Evolutionary conservation across 2,888 invertebrate species (phyloP).

Genomic region (Drosophila flavopinicola): DNA sequence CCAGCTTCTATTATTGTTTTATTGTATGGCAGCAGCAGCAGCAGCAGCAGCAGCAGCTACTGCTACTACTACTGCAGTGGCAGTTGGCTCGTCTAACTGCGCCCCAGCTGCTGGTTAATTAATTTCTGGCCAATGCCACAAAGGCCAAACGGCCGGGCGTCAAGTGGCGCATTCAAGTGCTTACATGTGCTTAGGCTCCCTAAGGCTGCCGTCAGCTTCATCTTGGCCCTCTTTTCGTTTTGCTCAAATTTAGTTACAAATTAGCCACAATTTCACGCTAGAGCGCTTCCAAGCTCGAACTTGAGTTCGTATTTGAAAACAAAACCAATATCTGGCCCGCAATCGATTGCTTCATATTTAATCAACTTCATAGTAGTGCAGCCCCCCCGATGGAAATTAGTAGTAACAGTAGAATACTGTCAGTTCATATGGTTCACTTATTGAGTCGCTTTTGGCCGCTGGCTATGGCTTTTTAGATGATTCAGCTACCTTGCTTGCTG

Average conservation of each 20-base stretch:
- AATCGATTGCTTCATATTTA: conserved; percentile 69
- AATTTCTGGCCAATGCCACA: conserved; percentile 75
- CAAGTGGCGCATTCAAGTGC: conserved; percentile 73
- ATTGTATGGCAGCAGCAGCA: conserved; percentile 54
- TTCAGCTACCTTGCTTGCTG: conserved; percentile 46
- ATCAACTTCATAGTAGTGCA: conserved; percentile 58
- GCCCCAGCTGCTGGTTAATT: conserved; percentile 69
- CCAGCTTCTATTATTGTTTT: conserved; percentile 70
- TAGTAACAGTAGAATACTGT: conserved; percentile 26
- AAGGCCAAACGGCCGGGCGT: conserved; percentile 59
- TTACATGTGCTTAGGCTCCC: conserved; percentile 69
- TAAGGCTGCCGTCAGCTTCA: conserved; percentile 11
- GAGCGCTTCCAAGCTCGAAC: conserved; percentile 40
- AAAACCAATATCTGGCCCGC: conserved; percentile 14
- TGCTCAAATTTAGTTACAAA: conserved; percentile 69
- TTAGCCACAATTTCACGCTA: conserved; percentile 64
- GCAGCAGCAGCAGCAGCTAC: conserved; percentile 1
- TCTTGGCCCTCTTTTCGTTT: conserved; percentile 59
- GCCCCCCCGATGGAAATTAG: conserved; percentile 72
- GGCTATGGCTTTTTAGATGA: conserved; percentile 73
- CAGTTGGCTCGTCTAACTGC: conserved; percentile 5
- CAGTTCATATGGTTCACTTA: conserved; percentile 49
- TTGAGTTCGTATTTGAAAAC: conserved; percentile 28
- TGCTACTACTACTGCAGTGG: conserved; percentile 2
- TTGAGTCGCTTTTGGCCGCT: conserved; percentile 68